These are phyloP conservation scores for Leptinotarsa peninsularis DNA, from an alignment of 2,888 invertebrate genomes.

Conservation along the genomic window DNA sequence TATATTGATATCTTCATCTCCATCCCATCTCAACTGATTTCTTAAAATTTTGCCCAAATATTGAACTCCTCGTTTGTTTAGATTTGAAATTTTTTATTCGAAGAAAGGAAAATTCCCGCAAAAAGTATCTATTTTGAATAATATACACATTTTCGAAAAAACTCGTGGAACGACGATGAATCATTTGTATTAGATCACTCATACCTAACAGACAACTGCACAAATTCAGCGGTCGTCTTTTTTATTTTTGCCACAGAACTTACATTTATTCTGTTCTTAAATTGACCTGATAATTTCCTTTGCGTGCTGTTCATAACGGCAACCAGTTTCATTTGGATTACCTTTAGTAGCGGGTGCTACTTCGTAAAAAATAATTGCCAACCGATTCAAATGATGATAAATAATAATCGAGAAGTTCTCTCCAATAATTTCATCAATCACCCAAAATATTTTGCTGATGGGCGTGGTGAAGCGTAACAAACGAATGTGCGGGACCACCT, in stretches of 20 bases:
- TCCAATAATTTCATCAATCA: conserved; percentile 14
- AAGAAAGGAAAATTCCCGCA: too few relatives aligned
- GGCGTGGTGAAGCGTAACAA: conserved; percentile 59
- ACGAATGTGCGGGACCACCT: conserved; percentile 59
- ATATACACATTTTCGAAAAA: too few relatives aligned
- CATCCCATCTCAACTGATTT: too few relatives aligned
- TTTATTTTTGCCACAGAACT: neutral
- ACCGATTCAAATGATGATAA: conserved; percentile 13
- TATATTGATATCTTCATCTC: too few relatives aligned
- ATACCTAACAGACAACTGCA: too few relatives aligned
- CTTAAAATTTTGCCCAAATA: too few relatives aligned
- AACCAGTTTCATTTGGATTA: neutral
- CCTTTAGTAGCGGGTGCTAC: neutral
- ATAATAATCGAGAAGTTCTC: conserved; percentile 1
- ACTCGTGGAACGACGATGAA: too few relatives aligned
- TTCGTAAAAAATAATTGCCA: conserved; percentile 6
- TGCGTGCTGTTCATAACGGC: neutral
- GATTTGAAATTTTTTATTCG: too few relatives aligned
- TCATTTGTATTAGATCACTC: too few relatives aligned
- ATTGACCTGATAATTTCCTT: neutral
- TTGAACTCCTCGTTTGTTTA: too few relatives aligned
- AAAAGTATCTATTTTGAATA: too few relatives aligned
- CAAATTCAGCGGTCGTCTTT: too few relatives aligned
- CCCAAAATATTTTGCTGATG: conserved; percentile 51
- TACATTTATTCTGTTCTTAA: neutral